Conservation (phyloP, 2,797 vertebrate genomes). For the Adelosebastes latens region DNA sequence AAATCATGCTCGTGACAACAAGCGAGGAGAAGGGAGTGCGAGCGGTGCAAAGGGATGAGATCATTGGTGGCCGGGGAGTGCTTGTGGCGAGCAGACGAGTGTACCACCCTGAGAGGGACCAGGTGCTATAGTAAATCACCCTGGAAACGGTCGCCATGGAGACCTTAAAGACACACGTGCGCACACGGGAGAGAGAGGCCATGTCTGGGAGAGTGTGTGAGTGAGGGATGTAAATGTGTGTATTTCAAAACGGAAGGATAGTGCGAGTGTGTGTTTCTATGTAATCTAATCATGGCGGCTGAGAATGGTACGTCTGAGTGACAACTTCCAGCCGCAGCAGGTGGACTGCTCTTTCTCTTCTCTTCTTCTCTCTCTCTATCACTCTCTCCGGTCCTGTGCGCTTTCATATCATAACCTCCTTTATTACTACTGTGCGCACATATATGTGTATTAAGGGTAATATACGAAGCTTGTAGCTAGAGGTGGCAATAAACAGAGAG, state of each 20-base stretch:
- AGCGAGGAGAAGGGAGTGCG: constrained; percentile 16
- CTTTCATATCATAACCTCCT: constrained; percentile 8
- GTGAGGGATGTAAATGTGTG: constrained; percentile 30
- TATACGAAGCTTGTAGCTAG: constrained; percentile 10
- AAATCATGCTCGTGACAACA: constrained; percentile 35
- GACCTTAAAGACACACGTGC: constrained; percentile 74
- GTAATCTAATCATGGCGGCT: constrained; percentile 62
- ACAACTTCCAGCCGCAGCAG: constrained; percentile 33
- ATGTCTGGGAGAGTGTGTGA: constrained; percentile 1
- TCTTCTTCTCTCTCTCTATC: neutral
- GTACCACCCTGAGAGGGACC: constrained; percentile 79
- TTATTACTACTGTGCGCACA: neutral
- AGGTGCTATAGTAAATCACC: constrained; percentile 80
- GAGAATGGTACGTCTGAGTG: constrained; percentile 51
- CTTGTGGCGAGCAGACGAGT: constrained; percentile 64
- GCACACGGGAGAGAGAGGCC: constrained; percentile 2
- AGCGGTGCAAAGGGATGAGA: constrained; percentile 65
- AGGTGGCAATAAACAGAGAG: constrained; percentile 26
- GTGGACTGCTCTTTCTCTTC: constrained; percentile 25
- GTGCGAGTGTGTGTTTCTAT: constrained; percentile 27
- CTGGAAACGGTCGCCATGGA: constrained; percentile 79
- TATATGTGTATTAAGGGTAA: neutral
- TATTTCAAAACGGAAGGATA: neutral
- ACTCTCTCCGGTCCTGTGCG: neutral
- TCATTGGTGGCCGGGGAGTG: constrained; percentile 71